Conservation (phyloP, 2,888 invertebrate species). For the Dynastes grantii region DNA sequence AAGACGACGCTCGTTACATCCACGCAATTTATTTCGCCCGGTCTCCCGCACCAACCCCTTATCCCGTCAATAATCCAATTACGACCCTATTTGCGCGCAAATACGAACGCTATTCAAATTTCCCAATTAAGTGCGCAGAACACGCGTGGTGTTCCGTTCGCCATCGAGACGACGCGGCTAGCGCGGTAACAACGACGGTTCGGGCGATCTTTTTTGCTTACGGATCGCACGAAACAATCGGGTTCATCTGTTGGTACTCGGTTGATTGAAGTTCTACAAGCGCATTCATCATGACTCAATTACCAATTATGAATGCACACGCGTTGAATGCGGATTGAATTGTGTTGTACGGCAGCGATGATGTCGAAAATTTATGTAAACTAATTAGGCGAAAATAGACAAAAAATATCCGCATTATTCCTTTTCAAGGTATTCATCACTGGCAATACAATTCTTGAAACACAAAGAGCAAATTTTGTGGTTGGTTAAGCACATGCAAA, state of each 20-base stretch:
- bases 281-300: background rate
- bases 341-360: background rate
- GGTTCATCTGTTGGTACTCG: constrained; percentile 1
- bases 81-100: background rate
- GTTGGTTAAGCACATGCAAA: too few species aligned
- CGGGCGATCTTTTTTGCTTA: background rate
- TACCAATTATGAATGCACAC: background rate
- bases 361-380: too few species aligned
- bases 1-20: background rate
- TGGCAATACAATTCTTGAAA: too few species aligned
- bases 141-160: background rate
- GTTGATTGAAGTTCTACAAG: background rate
- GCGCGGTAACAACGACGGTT: too few species aligned
- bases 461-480: too few species aligned
- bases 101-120: constrained; percentile 3
- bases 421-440: too few species aligned
- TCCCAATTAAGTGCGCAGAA: background rate
- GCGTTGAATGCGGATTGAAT: background rate
- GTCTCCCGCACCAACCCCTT: background rate
- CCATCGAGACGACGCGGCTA: background rate
- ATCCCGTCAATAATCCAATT: constrained; percentile 1
- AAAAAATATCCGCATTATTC: too few species aligned
- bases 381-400: too few species aligned
- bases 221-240: background rate
- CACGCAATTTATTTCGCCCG: constrained; percentile 3